Evolutionary conservation across 2,113 vertebrate species (phyloP).

Genomic region (Rhineura floridana): DNA sequence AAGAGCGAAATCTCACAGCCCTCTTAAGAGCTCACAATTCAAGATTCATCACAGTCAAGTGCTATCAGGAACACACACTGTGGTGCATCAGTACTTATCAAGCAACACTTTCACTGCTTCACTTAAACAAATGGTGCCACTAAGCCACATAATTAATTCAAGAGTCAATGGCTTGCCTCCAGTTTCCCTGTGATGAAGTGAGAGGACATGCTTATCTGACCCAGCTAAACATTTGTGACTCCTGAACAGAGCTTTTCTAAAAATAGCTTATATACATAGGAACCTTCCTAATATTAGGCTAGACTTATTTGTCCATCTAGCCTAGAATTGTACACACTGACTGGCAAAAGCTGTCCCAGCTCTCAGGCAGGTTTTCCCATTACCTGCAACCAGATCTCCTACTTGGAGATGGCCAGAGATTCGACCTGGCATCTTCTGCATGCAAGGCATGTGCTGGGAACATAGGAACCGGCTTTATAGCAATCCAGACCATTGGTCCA

Average conservation of each 20-base stretch:
- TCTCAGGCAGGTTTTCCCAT: neutral
- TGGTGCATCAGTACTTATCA: neutral
- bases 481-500: too few species aligned
- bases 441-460: too few species aligned
- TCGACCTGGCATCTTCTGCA: neutral
- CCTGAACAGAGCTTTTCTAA: neutral
- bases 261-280: neutral
- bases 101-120: slow-evolving; percentile 2
- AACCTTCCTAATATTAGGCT: too few species aligned
- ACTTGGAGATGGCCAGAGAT: neutral
- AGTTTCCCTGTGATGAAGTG: neutral
- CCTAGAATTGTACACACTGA: neutral
- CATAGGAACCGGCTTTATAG: too few species aligned
- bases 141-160: neutral
- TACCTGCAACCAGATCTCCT: neutral
- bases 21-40: neutral
- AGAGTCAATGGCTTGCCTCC: neutral
- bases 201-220: neutral
- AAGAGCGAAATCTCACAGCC: neutral
- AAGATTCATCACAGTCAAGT: neutral
- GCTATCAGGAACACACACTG: neutral
- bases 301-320: neutral
- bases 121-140: neutral
- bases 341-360: too few species aligned
- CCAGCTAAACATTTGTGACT: neutral